phyloP scores from a whole-genome alignment of 2,888 invertebrate species.

The Microctonus aethiopoides region DNA sequence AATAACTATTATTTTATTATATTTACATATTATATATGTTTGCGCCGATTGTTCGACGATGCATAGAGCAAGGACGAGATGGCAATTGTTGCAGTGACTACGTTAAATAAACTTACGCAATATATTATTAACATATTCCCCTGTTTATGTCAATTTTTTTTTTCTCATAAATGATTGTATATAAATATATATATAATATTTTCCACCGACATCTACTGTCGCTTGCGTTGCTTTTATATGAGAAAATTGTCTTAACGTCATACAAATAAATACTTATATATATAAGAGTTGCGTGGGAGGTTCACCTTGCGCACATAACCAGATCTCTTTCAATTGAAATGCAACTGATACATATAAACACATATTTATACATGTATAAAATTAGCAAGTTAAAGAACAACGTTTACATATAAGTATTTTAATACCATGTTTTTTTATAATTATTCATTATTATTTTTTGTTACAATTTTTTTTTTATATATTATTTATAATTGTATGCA shows the following conservation, averaged over 20 bases:
- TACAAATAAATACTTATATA: too few species aligned
- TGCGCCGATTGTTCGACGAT: conserved; percentile 25
- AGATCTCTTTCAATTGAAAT: conserved; percentile 43
- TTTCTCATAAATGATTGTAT: background rate
- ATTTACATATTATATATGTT: background rate
- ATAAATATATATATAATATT: conserved; percentile 8
- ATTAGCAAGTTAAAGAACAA: conserved; percentile 41
- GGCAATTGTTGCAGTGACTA: conserved; percentile 28
- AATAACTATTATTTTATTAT: background rate
- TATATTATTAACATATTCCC: conserved; percentile 33
- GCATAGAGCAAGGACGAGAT: conserved; percentile 28
- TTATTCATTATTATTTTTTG: background rate
- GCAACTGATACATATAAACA: conserved; percentile 4
- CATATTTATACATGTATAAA: conserved; percentile 23
- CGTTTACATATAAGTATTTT: conserved; percentile 3
- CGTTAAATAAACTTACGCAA: conserved; percentile 29
- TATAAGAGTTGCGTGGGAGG: conserved; percentile 45
- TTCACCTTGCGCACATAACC: conserved; percentile 46
- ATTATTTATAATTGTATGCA: background rate
- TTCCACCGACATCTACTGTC: conserved; percentile 16
- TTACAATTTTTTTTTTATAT: background rate
- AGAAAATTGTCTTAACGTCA: conserved; percentile 27
- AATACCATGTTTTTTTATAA: conserved; percentile 5
- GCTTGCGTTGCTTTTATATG: conserved; percentile 8
- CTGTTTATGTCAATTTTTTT: conserved; percentile 4